Conservation (phyloP, 2,888 invertebrate species). For the Pheosia tremula region DNA sequence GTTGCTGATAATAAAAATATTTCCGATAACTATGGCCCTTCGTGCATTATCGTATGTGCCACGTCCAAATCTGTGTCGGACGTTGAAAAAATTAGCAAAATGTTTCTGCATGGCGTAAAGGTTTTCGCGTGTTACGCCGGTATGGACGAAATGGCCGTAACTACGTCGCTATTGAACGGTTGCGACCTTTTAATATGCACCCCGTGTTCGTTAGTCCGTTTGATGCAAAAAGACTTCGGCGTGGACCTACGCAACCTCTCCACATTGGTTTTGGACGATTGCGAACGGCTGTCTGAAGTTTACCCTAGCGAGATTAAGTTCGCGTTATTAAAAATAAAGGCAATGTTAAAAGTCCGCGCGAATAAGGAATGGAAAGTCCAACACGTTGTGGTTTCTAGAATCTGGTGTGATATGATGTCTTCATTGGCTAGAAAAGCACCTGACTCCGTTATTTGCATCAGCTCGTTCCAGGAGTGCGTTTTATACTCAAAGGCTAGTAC, state of each 20-base stretch:
- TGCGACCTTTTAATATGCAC: slow-evolving; percentile 90
- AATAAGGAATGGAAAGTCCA: slow-evolving; percentile 81
- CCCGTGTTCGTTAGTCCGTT: slow-evolving; percentile 83
- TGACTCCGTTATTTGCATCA: slow-evolving; percentile 87
- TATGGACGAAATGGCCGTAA: slow-evolving; percentile 57
- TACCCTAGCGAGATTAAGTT: slow-evolving; percentile 76
- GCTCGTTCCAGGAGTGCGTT: slow-evolving; percentile 90
- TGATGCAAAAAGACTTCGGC: slow-evolving; percentile 65
- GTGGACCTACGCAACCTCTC: slow-evolving; percentile 86
- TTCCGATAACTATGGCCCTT: slow-evolving; percentile 82
- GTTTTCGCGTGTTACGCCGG: slow-evolving; percentile 75
- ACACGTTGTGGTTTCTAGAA: slow-evolving; percentile 83
- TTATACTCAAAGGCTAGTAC: slow-evolving; percentile 86
- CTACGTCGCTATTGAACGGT: slow-evolving; percentile 84
- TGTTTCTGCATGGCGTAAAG: slow-evolving; percentile 64
- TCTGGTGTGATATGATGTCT: slow-evolving; percentile 86
- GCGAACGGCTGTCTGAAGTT: slow-evolving; percentile 85
- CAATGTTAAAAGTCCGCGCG: slow-evolving; percentile 68
- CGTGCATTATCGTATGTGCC: slow-evolving; percentile 87
- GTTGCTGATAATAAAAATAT: slow-evolving; percentile 71
- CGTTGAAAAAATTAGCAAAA: slow-evolving; percentile 66
- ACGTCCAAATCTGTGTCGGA: slow-evolving; percentile 83
- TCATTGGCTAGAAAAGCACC: slow-evolving; percentile 81
- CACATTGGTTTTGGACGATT: slow-evolving; percentile 89
- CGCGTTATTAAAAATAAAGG: slow-evolving; percentile 69